Evolutionary conservation across 2,797 vertebrate species (phyloP).

Genomic region (Cossypha caffra): DNA sequence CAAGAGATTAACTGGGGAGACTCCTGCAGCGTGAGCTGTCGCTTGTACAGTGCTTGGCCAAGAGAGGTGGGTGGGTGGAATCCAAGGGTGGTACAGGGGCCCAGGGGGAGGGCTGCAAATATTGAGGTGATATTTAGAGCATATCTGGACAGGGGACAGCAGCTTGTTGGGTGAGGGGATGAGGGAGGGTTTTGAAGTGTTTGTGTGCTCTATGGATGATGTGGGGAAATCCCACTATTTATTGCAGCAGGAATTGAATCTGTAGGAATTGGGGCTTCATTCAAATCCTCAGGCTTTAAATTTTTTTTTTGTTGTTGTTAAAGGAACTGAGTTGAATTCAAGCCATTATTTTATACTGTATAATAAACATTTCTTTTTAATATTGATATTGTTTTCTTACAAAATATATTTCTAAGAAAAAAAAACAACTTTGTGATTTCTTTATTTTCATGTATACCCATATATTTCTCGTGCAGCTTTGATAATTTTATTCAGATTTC

Average conservation of each 20-base stretch:
- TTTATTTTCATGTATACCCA: not conserved
- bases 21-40: not conserved
- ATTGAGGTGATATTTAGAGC: not conserved
- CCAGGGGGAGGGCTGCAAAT: not conserved
- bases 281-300: conserved; percentile 52
- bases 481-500: not conserved
- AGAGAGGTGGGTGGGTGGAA: not conserved
- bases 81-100: not conserved
- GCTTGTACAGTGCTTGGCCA: conserved; percentile 24
- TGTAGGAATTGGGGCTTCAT: not conserved
- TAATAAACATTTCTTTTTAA: conserved; percentile 73
- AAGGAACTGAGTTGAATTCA: conserved; percentile 47
- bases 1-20: not conserved
- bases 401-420: conserved; percentile 79
- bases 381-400: conserved; percentile 73
- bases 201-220: not conserved
- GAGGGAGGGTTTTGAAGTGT: not conserved
- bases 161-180: not conserved
- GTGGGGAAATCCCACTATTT: not conserved
- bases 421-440: not conserved
- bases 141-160: not conserved
- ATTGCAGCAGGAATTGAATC: not conserved
- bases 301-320: not conserved
- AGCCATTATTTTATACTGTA: conserved; percentile 77
- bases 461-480: not conserved